Evolutionary conservation across 2,113 vertebrate species (phyloP).

Genomic region (Microcebus griseorufus): DNA sequence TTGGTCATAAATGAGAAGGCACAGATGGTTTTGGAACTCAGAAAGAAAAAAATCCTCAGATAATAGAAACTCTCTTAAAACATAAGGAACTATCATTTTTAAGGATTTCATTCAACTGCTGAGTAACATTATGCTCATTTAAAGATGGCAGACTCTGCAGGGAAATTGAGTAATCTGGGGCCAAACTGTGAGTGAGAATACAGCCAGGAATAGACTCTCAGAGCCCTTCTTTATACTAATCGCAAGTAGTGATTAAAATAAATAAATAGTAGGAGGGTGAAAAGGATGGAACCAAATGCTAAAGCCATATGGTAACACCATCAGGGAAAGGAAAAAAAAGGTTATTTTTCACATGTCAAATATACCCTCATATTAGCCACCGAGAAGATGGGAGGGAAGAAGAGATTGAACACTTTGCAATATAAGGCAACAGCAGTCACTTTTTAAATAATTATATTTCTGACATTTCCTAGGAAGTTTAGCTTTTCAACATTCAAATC

Average conservation of each 20-base stretch:
- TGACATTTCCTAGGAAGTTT: neutral
- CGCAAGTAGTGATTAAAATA: conserved; percentile 68
- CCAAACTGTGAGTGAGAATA: neutral
- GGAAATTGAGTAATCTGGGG: neutral
- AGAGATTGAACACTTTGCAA: neutral
- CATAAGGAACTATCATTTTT: conserved; percentile 49
- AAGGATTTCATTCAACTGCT: conserved; percentile 53
- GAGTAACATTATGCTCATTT: conserved; percentile 14
- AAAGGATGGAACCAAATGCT: conserved; percentile 67
- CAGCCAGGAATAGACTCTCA: conserved; percentile 48
- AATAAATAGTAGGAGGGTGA: conserved; percentile 73
- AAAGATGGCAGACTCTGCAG: conserved; percentile 34
- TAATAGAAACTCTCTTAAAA: conserved; percentile 63
- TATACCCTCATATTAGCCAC: conserved; percentile 22
- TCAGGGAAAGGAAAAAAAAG: conserved; percentile 12
- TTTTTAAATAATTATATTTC: neutral
- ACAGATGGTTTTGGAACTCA: conserved; percentile 69
- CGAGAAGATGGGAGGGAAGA: neutral
- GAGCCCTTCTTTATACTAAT: conserved; percentile 36
- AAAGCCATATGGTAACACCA: conserved; percentile 70
- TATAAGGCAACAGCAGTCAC: neutral
- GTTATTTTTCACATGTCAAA: conserved; percentile 65
- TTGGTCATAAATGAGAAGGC: conserved; percentile 72
- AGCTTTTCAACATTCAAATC: neutral
- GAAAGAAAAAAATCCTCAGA: conserved; percentile 24